Evolutionary conservation across 2,888 invertebrate species (phyloP).

Genomic region (Pollenia amentaria): DNA sequence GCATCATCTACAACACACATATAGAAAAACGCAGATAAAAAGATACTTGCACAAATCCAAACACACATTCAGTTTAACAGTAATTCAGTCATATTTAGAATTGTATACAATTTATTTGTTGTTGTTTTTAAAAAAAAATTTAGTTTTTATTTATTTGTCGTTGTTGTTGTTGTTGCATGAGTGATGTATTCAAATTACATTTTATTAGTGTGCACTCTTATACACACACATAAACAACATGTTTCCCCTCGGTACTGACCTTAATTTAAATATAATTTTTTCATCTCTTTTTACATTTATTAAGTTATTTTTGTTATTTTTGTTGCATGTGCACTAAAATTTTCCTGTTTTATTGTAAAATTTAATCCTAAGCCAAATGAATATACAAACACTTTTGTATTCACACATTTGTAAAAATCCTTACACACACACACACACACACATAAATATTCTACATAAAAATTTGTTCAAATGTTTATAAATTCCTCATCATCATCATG

Average conservation of each 20-base stretch:
- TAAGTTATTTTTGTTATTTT: constrained; percentile 37
- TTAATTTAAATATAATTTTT: constrained; percentile 70
- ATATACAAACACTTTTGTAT: constrained; percentile 51
- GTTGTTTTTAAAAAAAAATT: constrained; percentile 32
- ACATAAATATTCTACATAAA: neutral
- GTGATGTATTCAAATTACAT: constrained; percentile 73
- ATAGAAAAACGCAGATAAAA: constrained; percentile 14
- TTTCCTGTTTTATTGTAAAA: constrained; percentile 56
- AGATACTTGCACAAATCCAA: constrained; percentile 8
- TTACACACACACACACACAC: neutral
- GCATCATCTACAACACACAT: neutral
- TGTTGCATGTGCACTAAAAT: constrained; percentile 41
- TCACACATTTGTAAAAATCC: constrained; percentile 39
- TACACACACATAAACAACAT: neutral
- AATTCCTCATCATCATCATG: constrained; percentile 48
- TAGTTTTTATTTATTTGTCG: neutral
- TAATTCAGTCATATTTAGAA: constrained; percentile 56
- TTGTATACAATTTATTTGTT: constrained; percentile 47
- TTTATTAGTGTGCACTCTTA: constrained; percentile 58
- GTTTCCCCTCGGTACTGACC: constrained; percentile 71
- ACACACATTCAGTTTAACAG: constrained; percentile 41
- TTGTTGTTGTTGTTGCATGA: constrained; percentile 10
- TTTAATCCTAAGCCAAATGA: constrained; percentile 66
- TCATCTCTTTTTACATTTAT: constrained; percentile 56
- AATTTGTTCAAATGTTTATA: constrained; percentile 18